Percentiles rank a stretch among this genome's conserved stretches.
Evolutionary conservation across 2,113 vertebrate genomes (phyloP).

Genomic region (Microcebus ravelobensis): DNA sequence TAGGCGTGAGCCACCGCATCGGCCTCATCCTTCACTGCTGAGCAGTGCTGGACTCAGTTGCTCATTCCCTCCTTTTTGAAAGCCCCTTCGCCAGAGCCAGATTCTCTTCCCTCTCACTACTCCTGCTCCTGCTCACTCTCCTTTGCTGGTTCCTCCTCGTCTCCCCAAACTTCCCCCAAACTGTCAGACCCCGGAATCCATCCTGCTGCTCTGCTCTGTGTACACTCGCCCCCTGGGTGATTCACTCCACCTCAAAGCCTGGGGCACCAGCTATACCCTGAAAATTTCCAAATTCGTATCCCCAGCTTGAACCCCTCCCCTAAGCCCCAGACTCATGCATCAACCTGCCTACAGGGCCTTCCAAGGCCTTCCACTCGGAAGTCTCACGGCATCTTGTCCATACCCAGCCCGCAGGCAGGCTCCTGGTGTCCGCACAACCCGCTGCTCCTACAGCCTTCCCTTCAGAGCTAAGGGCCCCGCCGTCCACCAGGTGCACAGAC

Average conservation of each 20-base stretch:
- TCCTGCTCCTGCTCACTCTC: too few species aligned
- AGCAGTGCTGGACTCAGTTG: not conserved
- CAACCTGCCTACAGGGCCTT: not conserved
- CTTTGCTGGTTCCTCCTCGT: not conserved
- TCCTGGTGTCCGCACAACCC: not conserved
- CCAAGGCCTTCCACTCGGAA: not conserved
- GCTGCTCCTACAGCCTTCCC: not conserved
- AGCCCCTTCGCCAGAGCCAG: not conserved
- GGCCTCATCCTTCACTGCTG: not conserved
- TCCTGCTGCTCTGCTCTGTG: not conserved
- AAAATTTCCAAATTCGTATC: not conserved
- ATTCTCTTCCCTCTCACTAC: not conserved
- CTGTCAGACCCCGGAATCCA: not conserved
- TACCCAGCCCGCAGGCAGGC: not conserved
- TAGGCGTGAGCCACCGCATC: not conserved
- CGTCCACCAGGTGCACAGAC: not conserved
- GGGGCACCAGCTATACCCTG: not conserved
- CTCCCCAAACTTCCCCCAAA: not conserved
- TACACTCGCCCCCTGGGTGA: not conserved
- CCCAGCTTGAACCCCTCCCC: not conserved
- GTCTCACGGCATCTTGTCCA: not conserved
- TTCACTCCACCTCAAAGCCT: too few species aligned
- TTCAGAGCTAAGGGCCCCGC: not conserved
- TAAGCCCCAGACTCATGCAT: accelerated
- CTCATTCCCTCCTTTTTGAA: not conserved